A percentile compares a stretch with the other conserved stretches of the same genome.
These are phyloP conservation scores for Sarcophaga variegata DNA, from an alignment of 2,888 invertebrate genomes.

Conservation along the genomic window DNA sequence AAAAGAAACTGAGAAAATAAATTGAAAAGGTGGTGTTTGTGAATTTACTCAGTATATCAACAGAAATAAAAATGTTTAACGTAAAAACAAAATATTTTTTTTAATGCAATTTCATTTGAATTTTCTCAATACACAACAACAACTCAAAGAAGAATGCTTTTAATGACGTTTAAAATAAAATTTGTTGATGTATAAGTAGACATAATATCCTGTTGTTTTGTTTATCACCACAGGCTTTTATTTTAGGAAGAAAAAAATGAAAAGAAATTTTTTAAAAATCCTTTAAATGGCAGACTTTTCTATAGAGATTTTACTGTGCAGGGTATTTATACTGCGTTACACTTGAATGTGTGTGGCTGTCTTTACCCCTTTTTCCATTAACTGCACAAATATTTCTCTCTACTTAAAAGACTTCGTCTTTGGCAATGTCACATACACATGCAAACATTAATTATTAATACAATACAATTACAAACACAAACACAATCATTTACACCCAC, in stretches of 20 bases:
- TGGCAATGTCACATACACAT: background rate
- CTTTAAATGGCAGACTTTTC: too few relatives aligned
- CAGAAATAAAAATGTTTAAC: background rate
- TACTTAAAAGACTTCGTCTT: background rate
- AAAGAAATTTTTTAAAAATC: too few relatives aligned
- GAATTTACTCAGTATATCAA: too few relatives aligned
- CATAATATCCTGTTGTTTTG: too few relatives aligned
- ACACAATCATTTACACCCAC: conserved; percentile 7
- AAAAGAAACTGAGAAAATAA: background rate
- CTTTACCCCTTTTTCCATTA: background rate
- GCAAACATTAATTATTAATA: too few relatives aligned
- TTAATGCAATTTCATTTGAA: conserved; percentile 62
- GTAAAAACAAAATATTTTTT: conserved; percentile 52
- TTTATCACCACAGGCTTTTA: too few relatives aligned
- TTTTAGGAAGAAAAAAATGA: too few relatives aligned
- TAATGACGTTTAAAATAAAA: too few relatives aligned
- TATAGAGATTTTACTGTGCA: too few relatives aligned
- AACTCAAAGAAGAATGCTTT: too few relatives aligned
- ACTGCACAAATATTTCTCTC: too few relatives aligned
- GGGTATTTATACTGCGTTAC: background rate
- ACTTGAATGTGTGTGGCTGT: conserved; percentile 6
- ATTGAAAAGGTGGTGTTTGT: background rate
- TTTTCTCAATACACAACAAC: conserved; percentile 24
- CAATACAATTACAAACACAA: background rate
- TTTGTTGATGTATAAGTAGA: too few relatives aligned